phyloP scores from a whole-genome alignment of 1,140 invertebrate species.

The Melitaea cinxia region DNA sequence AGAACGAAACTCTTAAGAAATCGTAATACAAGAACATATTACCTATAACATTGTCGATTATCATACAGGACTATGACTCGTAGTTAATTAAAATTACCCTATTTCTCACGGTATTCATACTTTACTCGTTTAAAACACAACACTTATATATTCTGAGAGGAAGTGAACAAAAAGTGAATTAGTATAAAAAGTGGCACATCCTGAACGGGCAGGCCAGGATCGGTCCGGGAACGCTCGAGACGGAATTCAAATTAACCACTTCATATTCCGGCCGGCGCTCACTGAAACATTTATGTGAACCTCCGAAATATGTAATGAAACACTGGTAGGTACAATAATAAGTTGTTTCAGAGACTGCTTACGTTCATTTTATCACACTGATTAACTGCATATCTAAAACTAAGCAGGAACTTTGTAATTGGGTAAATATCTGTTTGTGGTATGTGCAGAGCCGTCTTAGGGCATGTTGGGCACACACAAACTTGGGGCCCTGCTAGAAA shows the following conservation, averaged over 20 bases:
- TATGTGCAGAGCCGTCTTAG: too few relatives aligned
- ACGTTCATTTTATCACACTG: neutral
- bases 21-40: neutral
- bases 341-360: too few relatives aligned
- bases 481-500: too few relatives aligned
- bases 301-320: slow-evolving; percentile 25
- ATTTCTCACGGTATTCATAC: slow-evolving; percentile 23
- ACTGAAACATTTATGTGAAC: slow-evolving; percentile 56
- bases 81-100: slow-evolving; percentile 27
- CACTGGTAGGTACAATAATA: neutral
- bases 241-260: slow-evolving; percentile 67
- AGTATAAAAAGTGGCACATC: slow-evolving; percentile 37
- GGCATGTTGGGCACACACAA: too few relatives aligned
- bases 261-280: slow-evolving; percentile 50
- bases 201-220: slow-evolving; percentile 11
- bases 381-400: neutral
- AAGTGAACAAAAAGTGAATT: slow-evolving; percentile 40
- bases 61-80: slow-evolving; percentile 12
- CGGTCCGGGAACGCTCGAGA: slow-evolving; percentile 30
- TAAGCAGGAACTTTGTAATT: too few relatives aligned
- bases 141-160: slow-evolving; percentile 47
- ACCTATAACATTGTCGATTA: slow-evolving; percentile 10
- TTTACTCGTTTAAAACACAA: slow-evolving; percentile 26
- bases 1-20: neutral
- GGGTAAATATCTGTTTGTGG: too few relatives aligned